Conservation (phyloP, 2,797 vertebrate genomes). For the Cetoscarus ocellatus region DNA sequence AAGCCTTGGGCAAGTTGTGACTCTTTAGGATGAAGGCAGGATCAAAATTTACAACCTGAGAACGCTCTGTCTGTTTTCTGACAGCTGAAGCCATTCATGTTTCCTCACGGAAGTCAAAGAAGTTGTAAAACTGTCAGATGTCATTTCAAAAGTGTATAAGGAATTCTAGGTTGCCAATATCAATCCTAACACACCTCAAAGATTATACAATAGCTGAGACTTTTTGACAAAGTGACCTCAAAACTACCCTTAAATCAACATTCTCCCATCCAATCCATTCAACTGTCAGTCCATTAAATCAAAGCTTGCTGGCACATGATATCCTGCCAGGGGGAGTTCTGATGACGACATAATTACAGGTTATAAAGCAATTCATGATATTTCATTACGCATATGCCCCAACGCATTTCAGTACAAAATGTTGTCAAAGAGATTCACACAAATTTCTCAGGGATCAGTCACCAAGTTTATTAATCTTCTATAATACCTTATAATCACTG, state of each 20-base stretch:
- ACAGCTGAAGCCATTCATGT: conserved; percentile 49
- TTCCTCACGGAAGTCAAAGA: conserved; percentile 29
- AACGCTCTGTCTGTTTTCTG: conserved; percentile 41
- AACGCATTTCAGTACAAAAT: conserved; percentile 47
- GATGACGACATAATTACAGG: conserved; percentile 74
- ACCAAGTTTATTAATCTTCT: conserved; percentile 20
- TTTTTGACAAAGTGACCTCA: conserved; percentile 26
- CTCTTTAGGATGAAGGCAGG: conserved; percentile 45
- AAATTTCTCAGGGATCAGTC: conserved; percentile 22
- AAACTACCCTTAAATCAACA: conserved; percentile 18
- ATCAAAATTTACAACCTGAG: conserved; percentile 73
- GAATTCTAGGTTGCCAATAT: conserved; percentile 8
- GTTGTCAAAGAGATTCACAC: conserved; percentile 30
- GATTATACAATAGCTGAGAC: not conserved
- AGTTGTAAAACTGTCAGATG: conserved; percentile 31
- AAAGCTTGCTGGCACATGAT: conserved; percentile 71
- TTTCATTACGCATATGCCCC: conserved; percentile 50
- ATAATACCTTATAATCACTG: conserved; percentile 20
- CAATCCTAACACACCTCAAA: not conserved
- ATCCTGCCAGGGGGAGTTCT: conserved; percentile 50
- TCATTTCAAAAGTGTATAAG: not conserved
- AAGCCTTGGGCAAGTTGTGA: conserved; percentile 55
- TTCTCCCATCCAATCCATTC: conserved; percentile 10
- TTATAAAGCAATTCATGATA: conserved; percentile 65
- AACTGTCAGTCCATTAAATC: conserved; percentile 58